Evolutionary conservation across 1,140 invertebrate species (phyloP), one percentile per base, ranked within the genome.

Genomic region (Musca domestica): DNA sequence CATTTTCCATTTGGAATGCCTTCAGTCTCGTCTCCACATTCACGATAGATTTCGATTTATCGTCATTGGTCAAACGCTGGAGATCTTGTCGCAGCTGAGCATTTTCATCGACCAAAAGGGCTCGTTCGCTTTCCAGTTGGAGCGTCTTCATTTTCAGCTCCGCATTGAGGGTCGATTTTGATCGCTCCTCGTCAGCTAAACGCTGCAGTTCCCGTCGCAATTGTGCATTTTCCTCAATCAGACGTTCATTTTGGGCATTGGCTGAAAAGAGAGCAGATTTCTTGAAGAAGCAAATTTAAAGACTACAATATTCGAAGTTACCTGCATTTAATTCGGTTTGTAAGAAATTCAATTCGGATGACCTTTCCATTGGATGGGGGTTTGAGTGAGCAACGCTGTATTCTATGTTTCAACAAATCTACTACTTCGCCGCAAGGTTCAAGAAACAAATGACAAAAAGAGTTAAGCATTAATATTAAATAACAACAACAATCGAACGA

Each of bases 1-100:
- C 78, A 20, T 77, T 75, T 52, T 80, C 75, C 54, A 80, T 20
- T 14, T 75, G 71, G 5, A 69, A 76, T 22, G 65, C 75, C 48
- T 70, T 51, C 3, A 80, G 76, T 49, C 76, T 77, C 34, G 78
- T 73, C 23, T 80, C 75, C 6, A 80, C 75, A 58, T 77, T 67
- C 0, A 73, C 52, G 0, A 72, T 58, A 6, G 76, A 72, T 47
- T 67, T 74, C 2, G 71, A 70, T 7, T 69, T 67, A 20, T 76
- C 67, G 22, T 69, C 71, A 3, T 58, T 27, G 1, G 74, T 74
- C 3, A 64, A 54, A 12, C 72, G 69, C 49, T 73, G 72, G 0
- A 80, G 49, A 46, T 74, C 68, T 61, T 80, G 73, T 15, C 72
- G 73, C 54, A 80, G 66, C 25, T 75, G 34, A 20, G 76, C 52